Percentiles rank a stretch among this genome's conserved stretches.
These are phyloP conservation scores for Gorsachius goisagi DNA, from an alignment of 2,113 vertebrate genomes.

Conservation along the genomic window DNA sequence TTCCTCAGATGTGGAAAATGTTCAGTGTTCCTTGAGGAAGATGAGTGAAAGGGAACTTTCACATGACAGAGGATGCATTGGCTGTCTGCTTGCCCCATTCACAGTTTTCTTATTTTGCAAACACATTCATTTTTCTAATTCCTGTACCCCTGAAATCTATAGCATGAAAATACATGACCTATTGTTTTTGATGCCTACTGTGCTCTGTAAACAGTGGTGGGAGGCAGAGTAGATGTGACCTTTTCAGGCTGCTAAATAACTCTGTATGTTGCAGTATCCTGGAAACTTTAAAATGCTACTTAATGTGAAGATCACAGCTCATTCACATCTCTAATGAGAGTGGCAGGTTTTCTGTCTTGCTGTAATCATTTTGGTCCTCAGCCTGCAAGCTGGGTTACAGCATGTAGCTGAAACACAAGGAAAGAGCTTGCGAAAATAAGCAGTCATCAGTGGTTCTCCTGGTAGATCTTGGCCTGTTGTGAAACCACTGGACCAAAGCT, in stretches of 20 bases:
- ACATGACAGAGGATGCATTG: neutral
- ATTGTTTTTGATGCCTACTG: neutral
- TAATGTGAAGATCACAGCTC: conserved; percentile 23
- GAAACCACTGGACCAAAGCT: neutral
- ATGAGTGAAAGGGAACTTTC: neutral
- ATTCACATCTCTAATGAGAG: conserved; percentile 27
- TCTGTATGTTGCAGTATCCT: neutral
- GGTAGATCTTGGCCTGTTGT: neutral
- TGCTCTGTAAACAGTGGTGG: conserved; percentile 2
- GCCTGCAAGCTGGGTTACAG: neutral
- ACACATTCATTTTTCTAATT: neutral
- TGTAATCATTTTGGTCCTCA: neutral
- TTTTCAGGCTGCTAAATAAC: conserved; percentile 53
- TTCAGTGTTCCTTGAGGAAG: neutral
- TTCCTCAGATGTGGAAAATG: neutral
- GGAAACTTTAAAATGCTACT: conserved; percentile 30
- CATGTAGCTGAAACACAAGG: neutral
- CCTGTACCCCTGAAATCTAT: neutral
- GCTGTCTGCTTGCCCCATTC: neutral
- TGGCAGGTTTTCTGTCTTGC: neutral
- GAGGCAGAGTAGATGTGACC: conserved; percentile 40
- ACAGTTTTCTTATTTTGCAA: neutral
- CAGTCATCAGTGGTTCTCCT: neutral
- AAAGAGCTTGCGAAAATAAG: neutral
- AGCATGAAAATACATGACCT: neutral